A percentile compares a stretch with the other conserved stretches of the same genome.
phyloP scores from a whole-genome alignment of 1,140 invertebrate genomes.

The Euschistus heros region DNA sequence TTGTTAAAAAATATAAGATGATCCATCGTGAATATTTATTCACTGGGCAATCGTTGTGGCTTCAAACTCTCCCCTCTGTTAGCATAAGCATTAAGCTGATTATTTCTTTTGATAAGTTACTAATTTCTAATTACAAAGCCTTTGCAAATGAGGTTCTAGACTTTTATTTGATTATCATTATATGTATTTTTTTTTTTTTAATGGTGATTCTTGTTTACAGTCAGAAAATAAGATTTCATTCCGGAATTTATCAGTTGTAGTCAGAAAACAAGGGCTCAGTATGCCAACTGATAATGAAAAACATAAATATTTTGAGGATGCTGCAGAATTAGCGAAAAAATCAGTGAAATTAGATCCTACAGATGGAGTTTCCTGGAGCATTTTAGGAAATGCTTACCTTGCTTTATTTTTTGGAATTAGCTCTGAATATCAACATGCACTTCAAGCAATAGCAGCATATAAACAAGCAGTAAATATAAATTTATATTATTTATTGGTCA shows the following conservation, averaged over 20 bases:
- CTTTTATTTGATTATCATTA: no score
- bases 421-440: conserved; percentile 60
- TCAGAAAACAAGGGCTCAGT: background rate
- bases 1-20: no score
- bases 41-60: no score
- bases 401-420: conserved; percentile 65
- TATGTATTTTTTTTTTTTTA: no score
- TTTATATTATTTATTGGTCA: no score
- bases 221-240: conserved; percentile 1
- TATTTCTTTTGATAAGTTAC: no score
- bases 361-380: conserved; percentile 76
- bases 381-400: conserved; percentile 77
- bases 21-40: no score
- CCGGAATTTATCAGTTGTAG: conserved; percentile 1
- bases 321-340: conserved; percentile 71
- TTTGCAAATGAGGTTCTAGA: no score
- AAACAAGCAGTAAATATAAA: conserved; percentile 51
- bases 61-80: no score
- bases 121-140: no score
- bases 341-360: conserved; percentile 67
- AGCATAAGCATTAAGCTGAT: no score
- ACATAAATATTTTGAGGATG: conserved; percentile 24
- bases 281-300: background rate
- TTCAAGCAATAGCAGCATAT: conserved; percentile 69
- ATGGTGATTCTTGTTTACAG: background rate